phyloP scores from a whole-genome alignment of 2,797 vertebrate species.

The Staurois parvus region DNA sequence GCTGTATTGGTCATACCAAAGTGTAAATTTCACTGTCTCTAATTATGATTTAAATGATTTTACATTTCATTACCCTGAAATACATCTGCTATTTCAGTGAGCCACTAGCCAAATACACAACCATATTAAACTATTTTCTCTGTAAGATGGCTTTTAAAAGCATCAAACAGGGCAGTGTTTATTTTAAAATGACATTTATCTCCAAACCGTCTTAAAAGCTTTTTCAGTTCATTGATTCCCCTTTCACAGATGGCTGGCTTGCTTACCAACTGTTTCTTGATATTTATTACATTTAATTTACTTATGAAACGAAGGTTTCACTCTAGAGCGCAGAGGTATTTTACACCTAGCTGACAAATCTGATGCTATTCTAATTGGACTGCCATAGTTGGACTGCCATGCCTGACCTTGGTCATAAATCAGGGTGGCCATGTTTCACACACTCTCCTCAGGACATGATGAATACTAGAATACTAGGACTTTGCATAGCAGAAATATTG shows the following conservation, averaged over 20 bases:
- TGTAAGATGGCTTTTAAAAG: constrained; percentile 12
- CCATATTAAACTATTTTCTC: constrained; percentile 1
- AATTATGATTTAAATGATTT: not conserved
- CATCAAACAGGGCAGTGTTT: constrained; percentile 41
- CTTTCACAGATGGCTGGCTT: constrained; percentile 65
- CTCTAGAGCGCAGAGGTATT: constrained; percentile 64
- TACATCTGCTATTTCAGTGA: not conserved
- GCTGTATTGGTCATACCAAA: not conserved
- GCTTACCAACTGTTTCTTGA: constrained; percentile 68
- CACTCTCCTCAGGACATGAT: constrained; percentile 22
- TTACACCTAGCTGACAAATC: constrained; percentile 68
- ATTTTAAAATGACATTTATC: constrained; percentile 52
- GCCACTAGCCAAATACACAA: not conserved
- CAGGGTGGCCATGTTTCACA: constrained; percentile 53
- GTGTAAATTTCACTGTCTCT: not conserved
- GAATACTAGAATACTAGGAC: constrained; percentile 35
- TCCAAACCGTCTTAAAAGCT: constrained; percentile 45
- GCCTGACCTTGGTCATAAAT: constrained; percentile 65
- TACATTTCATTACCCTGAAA: not conserved
- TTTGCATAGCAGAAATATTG: constrained; percentile 46
- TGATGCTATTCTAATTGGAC: constrained; percentile 62
- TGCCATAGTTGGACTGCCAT: constrained; percentile 20
- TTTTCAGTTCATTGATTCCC: constrained; percentile 62
- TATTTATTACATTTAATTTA: constrained; percentile 74
- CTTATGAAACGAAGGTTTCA: constrained; percentile 69